A percentile compares a stretch with the other conserved stretches of the same genome.
phyloP scores from a whole-genome alignment of 2,797 vertebrate genomes.

The Manis crassicaudata region DNA sequence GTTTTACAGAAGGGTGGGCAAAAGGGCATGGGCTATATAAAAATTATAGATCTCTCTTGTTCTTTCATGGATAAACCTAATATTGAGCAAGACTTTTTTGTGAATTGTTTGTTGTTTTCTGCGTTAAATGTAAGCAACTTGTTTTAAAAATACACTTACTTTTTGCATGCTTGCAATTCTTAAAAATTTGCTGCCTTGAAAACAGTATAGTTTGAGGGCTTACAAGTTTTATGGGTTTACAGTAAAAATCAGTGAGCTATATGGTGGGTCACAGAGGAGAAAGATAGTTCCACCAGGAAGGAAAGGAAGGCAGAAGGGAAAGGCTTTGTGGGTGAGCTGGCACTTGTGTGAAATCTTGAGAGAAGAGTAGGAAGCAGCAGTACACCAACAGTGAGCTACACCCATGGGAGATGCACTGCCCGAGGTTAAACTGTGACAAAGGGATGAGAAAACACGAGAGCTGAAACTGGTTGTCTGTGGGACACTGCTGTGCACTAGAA shows the following conservation, averaged over 20 bases:
- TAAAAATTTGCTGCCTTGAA: neutral
- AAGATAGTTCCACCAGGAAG: neutral
- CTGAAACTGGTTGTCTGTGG: neutral
- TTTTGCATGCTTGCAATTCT: neutral
- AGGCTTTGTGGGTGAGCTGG: neutral
- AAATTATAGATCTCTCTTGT: neutral
- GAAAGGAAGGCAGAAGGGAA: neutral
- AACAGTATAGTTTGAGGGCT: neutral
- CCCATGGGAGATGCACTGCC: rapidly evolving
- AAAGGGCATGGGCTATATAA: neutral
- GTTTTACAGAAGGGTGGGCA: neutral
- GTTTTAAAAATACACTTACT: neutral
- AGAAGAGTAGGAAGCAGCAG: neutral
- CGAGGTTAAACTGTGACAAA: neutral
- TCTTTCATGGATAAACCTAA: neutral
- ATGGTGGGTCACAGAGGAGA: neutral
- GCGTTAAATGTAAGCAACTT: neutral
- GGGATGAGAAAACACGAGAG: neutral
- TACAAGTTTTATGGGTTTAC: neutral
- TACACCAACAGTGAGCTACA: neutral
- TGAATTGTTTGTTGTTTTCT: neutral
- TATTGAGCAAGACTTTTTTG: neutral
- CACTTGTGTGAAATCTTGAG: too few relatives aligned
- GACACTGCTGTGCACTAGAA: neutral
- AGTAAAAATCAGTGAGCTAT: neutral